phyloP scores from a whole-genome alignment of 2,113 vertebrate species.

The Furnarius figulus region DNA sequence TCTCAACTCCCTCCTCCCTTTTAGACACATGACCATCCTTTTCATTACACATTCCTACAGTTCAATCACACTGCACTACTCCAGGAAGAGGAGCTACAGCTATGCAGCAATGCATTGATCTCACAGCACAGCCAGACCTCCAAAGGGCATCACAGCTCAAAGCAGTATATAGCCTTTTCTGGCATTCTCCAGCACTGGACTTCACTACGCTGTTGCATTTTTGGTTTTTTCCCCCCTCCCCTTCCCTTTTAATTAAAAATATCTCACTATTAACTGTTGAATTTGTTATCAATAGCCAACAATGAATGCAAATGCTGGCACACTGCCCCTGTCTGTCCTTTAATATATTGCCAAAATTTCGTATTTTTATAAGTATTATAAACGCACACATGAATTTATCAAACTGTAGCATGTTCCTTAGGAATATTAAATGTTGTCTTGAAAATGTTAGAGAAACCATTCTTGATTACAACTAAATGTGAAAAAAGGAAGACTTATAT shows the following conservation, averaged over 20 bases:
- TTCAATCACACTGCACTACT: not conserved
- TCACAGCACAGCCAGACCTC: not conserved
- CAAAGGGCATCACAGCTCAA: not conserved
- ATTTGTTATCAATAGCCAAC: not conserved
- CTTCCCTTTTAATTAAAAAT: not conserved
- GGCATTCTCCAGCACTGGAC: not conserved
- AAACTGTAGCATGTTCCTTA: not conserved
- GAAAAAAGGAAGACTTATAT: not conserved
- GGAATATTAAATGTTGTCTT: not conserved
- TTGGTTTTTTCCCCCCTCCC: not conserved
- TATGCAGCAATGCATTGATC: not conserved
- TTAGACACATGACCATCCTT: not conserved
- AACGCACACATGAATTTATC: not conserved
- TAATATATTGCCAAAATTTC: not conserved
- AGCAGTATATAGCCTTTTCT: not conserved
- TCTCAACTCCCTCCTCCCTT: not conserved
- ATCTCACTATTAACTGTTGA: not conserved
- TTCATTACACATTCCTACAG: not conserved
- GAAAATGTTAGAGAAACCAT: not conserved
- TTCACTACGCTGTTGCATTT: not conserved
- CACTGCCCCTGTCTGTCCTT: not conserved
- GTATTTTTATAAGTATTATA: not conserved
- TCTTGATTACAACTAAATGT: not conserved
- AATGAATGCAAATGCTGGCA: not conserved
- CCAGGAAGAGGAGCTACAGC: not conserved